A percentile compares a stretch with the other conserved stretches of the same genome.
Conservation (phyloP, 2,888 invertebrate genomes). For the Lasioglossum lativentre region DNA sequence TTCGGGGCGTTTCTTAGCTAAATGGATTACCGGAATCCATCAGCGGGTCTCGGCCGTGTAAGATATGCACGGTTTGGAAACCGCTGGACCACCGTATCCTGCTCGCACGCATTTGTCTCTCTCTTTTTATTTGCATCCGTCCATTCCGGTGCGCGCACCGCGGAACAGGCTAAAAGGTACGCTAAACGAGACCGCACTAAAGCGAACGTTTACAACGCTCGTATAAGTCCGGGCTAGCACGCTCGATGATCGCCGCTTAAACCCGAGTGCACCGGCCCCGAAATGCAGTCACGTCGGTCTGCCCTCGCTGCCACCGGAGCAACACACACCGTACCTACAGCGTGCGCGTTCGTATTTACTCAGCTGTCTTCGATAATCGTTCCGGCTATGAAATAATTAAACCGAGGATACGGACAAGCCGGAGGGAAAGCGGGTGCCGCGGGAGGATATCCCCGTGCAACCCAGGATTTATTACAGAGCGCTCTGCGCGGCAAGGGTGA, state of each 20-base stretch:
- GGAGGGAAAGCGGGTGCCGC: neutral
- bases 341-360: conserved; percentile 51
- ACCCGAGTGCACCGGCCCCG: conserved; percentile 42
- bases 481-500: conserved; percentile 8
- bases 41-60: neutral
- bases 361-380: conserved; percentile 55
- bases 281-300: conserved; percentile 53
- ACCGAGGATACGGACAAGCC: conserved; percentile 18
- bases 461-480: conserved; percentile 27
- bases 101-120: conserved; percentile 15
- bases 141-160: neutral
- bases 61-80: conserved; percentile 34
- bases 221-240: conserved; percentile 52
- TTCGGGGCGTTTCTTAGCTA: neutral
- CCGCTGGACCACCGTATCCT: conserved; percentile 24
- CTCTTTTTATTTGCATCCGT: conserved; percentile 45
- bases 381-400: conserved; percentile 62
- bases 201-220: conserved; percentile 64
- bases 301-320: neutral
- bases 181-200: conserved; percentile 62
- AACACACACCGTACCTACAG: neutral
- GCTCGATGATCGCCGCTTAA: conserved; percentile 65
- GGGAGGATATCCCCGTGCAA: neutral
- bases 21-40: conserved; percentile 2
- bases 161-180: conserved; percentile 51